Evolutionary conservation across 2,113 vertebrate species (phyloP).

Genomic region (Carettochelys insculpta): DNA sequence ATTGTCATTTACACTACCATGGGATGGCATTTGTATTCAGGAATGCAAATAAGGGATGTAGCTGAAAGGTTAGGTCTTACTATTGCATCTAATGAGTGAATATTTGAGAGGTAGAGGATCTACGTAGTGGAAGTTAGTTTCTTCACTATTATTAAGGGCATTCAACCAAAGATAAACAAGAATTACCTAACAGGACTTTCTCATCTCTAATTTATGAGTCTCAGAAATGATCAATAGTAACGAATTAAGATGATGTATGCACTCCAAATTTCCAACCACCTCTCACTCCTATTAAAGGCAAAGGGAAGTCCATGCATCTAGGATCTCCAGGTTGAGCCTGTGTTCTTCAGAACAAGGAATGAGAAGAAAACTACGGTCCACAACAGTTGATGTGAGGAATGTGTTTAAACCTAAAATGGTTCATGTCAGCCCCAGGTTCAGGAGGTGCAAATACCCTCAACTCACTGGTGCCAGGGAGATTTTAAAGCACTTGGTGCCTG

Average conservation of each 20-base stretch:
- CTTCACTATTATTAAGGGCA: not conserved
- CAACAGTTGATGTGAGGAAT: not conserved
- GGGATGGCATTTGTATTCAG: fast-evolving
- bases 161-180: not conserved
- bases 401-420: not conserved
- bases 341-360: not conserved
- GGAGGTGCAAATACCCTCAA: not conserved
- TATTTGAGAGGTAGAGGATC: not conserved
- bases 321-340: not conserved
- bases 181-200: not conserved
- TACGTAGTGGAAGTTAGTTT: not conserved
- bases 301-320: not conserved
- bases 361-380: not conserved
- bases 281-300: not conserved
- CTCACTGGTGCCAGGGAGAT: not conserved
- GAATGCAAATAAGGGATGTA: not conserved
- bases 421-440: fast-evolving
- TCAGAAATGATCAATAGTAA: not conserved
- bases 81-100: fast-evolving
- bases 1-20: not conserved
- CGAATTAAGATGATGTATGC: not conserved
- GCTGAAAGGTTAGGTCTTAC: not conserved
- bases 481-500: not conserved
- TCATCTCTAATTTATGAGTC: not conserved
- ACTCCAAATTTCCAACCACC: not conserved